Base-by-base conservation (phyloP, 2,113 vertebrate genomes). In the Antigone vipio region DNA sequence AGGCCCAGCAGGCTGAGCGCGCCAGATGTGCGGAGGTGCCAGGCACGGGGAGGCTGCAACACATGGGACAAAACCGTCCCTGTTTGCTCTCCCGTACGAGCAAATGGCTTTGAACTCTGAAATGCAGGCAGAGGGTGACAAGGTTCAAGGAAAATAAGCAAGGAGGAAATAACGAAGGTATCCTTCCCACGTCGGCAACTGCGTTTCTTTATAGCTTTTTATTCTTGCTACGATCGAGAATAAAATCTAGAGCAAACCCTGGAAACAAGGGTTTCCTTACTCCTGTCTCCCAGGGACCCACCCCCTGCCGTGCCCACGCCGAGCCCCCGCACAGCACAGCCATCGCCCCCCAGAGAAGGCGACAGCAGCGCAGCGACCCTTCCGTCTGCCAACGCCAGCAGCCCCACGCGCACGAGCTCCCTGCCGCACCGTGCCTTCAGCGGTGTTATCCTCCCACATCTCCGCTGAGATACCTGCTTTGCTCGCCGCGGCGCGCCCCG, bases 401-500 rank as follows among this genome's bases (percentile, higher is more conserved):
- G 50, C 8, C 34, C 49, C 40, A 2, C 0, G 2, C 0, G 8
- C 6, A 9, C 2, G 2, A 53, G 67, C 74, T 30, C 91, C 60
- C 42, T 11, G 32, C 34, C 53, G 6, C 74, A 7, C 44, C 5
- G 0, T 17, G 12, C 35, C 53, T 11, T 14, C 0, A 3, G 26
- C 5, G 5, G 7, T 0, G 0, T 9, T 13, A 4, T 11, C 38
- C 42, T 20, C 21, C 4, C 0, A 5, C 2, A 3, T 5, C 62
- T 24, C 24, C 1, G 1, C 53, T 2, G 24, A 45, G 52, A 17
- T 64, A 5, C 15, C 14, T 19, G 19, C n/a, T 4, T 0, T n/a
- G 29, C 72, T 42, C 14, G 5, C 7, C 8, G 17, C n/a, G 11
- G 12, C 3, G 1, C 18, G 60, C 16, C 52, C 14, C 0, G 0